These are phyloP conservation scores for Eilema sororculum DNA, from an alignment of 2,888 invertebrate species.

Conservation along the genomic window DNA sequence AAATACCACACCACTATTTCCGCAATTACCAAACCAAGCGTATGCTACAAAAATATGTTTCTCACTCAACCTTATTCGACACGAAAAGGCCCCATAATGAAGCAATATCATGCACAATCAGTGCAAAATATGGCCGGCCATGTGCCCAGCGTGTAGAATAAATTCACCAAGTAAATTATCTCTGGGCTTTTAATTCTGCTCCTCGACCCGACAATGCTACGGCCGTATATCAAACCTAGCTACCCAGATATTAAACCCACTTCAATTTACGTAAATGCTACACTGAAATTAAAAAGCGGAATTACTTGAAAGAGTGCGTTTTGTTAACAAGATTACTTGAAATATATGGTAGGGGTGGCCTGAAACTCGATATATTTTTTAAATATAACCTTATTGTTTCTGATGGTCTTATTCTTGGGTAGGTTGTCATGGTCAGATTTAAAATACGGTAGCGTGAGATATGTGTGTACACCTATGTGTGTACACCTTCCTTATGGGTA, in stretches of 20 bases:
- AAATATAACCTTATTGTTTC: too few relatives aligned
- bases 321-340: not conserved
- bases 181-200: constrained; percentile 68
- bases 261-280: constrained; percentile 16
- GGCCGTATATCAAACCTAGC: constrained; percentile 56
- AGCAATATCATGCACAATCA: constrained; percentile 69
- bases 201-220: constrained; percentile 54
- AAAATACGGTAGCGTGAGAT: too few relatives aligned
- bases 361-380: too few relatives aligned
- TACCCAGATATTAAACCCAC: constrained; percentile 19
- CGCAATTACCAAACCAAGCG: constrained; percentile 16
- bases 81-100: constrained; percentile 55
- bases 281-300: not conserved
- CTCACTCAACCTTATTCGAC: constrained; percentile 17
- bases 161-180: constrained; percentile 73
- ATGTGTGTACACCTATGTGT: too few relatives aligned
- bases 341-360: too few relatives aligned
- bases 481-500: too few relatives aligned
- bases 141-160: constrained; percentile 63
- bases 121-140: constrained; percentile 61
- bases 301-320: constrained; percentile 8
- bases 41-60: constrained; percentile 20
- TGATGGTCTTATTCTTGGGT: too few relatives aligned
- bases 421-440: too few relatives aligned
- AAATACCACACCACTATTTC: not conserved